Evolutionary conservation across 1,140 invertebrate genomes (phyloP).

Genomic region (Megathymus violae): DNA sequence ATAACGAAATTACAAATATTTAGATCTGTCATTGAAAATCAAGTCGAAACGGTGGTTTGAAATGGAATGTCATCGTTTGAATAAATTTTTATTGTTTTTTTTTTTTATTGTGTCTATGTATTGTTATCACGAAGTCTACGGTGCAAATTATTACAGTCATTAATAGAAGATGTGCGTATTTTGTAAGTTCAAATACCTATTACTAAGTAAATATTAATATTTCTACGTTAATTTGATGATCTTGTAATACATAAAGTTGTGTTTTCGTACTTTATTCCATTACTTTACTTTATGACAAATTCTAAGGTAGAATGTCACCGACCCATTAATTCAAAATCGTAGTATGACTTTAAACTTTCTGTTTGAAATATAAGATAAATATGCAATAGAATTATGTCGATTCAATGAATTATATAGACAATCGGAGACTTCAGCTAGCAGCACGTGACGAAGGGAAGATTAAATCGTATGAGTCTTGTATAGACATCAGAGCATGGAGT

Average conservation of each 20-base stretch:
- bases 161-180: too few relatives aligned
- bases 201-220: too few relatives aligned
- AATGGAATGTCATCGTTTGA: constrained; percentile 68
- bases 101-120: neutral
- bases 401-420: constrained; percentile 56
- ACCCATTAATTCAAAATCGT: neutral
- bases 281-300: neutral
- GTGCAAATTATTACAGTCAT: too few relatives aligned
- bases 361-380: too few relatives aligned
- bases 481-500: constrained; percentile 73
- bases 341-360: neutral
- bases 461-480: constrained; percentile 69
- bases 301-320: neutral
- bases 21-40: constrained; percentile 70
- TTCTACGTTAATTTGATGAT: too few relatives aligned
- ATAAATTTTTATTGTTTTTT: constrained; percentile 31
- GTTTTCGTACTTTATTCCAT: too few relatives aligned
- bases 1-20: constrained; percentile 71
- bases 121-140: neutral
- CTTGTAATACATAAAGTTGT: too few relatives aligned
- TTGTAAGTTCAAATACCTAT: too few relatives aligned
- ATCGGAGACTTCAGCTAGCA: constrained; percentile 41
- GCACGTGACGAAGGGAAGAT: constrained; percentile 72
- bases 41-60: constrained; percentile 56
- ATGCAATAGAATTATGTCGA: constrained; percentile 2